phyloP scores from a whole-genome alignment of 1,140 invertebrate species.

The Papilio helenus region DNA sequence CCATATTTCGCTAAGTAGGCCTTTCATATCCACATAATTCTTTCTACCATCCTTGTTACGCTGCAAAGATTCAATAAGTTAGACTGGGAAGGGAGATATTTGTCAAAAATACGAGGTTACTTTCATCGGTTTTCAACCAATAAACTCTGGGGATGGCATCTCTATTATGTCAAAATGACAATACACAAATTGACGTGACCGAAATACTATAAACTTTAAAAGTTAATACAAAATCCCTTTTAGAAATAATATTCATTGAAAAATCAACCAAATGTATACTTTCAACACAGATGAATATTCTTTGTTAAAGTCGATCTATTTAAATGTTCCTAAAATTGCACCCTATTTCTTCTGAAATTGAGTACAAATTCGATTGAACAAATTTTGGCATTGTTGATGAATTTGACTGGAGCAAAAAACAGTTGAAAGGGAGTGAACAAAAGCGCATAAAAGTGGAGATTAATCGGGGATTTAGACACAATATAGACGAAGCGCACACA shows the following conservation, averaged over 20 bases:
- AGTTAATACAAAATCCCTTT: constrained; percentile 63
- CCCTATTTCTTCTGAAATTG: constrained; percentile 40
- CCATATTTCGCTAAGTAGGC: constrained; percentile 73
- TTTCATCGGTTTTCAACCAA: constrained; percentile 77
- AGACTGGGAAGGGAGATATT: constrained; percentile 57
- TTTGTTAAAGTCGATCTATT: neutral
- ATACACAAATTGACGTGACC: constrained; percentile 80
- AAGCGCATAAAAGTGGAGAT: constrained; percentile 80
- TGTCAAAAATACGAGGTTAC: constrained; percentile 67
- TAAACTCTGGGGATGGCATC: constrained; percentile 75
- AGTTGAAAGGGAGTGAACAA: constrained; percentile 75
- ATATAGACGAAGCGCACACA: constrained; percentile 71
- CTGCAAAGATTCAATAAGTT: constrained; percentile 1
- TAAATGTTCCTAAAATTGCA: constrained; percentile 30
- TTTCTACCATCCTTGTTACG: constrained; percentile 46
- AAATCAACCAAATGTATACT: neutral
- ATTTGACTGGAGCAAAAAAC: constrained; percentile 59
- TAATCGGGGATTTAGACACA: constrained; percentile 80
- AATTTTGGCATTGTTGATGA: constrained; percentile 52
- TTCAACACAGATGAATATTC: neutral
- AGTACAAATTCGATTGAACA: constrained; percentile 42
- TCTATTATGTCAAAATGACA: constrained; percentile 81
- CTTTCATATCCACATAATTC: constrained; percentile 60
- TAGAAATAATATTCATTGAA: neutral
- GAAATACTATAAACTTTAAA: constrained; percentile 78